Evolutionary conservation across 2,888 invertebrate genomes (phyloP).

Genomic region (Orthosia gracilis): DNA sequence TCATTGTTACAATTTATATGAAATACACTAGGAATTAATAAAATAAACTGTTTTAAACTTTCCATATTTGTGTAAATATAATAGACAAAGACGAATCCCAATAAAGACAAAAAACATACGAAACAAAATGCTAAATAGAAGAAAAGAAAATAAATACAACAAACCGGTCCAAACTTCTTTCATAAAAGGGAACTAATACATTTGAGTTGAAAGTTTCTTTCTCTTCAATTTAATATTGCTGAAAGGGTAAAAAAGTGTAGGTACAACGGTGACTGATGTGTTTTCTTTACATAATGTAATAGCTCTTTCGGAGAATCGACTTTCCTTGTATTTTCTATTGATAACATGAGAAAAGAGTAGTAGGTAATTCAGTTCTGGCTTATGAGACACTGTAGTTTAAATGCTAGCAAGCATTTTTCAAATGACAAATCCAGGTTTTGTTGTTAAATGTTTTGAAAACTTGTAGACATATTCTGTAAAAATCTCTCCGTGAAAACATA

Average conservation of each 20-base stretch:
- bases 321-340: conserved; percentile 48
- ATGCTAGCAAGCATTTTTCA: neutral
- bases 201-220: conserved; percentile 72
- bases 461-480: too few species aligned
- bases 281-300: conserved; percentile 77
- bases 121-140: conserved; percentile 47
- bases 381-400: neutral
- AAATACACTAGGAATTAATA: neutral
- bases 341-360: conserved; percentile 30
- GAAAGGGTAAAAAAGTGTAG: conserved; percentile 79
- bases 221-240: conserved; percentile 79
- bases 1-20: neutral
- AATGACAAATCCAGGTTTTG: too few species aligned
- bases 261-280: conserved; percentile 79
- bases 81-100: conserved; percentile 1
- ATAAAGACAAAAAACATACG: conserved; percentile 26
- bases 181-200: conserved; percentile 75
- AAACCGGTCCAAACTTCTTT: conserved; percentile 69
- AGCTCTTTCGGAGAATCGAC: conserved; percentile 63
- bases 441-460: too few species aligned
- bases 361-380: neutral
- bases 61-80: neutral
- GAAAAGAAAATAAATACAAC: conserved; percentile 50
- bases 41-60: neutral
- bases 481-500: too few species aligned